Evolutionary conservation across 2,888 invertebrate genomes (phyloP).

Genomic region (Aphidoletes aphidimyza): DNA sequence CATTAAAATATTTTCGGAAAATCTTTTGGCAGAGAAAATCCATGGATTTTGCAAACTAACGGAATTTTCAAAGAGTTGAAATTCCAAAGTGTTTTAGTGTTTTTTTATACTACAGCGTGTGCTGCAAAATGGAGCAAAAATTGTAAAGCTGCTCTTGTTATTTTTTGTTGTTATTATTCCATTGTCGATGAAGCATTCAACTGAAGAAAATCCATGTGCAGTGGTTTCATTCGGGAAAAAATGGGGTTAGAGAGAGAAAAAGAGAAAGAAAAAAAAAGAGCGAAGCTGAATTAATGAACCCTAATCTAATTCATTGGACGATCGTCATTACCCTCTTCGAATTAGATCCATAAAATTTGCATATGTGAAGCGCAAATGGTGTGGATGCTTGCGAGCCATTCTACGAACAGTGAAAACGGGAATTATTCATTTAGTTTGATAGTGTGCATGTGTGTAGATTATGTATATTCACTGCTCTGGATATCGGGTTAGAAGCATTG

Average conservation of each 20-base stretch:
- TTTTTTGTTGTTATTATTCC: background rate
- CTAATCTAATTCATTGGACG: conserved; percentile 52
- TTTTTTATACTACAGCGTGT: background rate
- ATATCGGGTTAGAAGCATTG: background rate
- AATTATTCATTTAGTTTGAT: conserved; percentile 3
- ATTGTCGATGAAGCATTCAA: background rate
- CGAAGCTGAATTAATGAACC: conserved; percentile 51
- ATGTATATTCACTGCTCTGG: too few relatives aligned
- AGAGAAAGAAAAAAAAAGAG: background rate
- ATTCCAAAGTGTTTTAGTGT: conserved; percentile 5
- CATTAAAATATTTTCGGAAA: conserved; percentile 29
- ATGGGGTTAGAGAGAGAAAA: background rate
- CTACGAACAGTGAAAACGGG: too few relatives aligned
- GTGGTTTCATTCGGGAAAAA: background rate
- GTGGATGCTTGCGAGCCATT: background rate
- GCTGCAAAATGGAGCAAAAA: conserved; percentile 12
- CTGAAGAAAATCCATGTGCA: conserved; percentile 11
- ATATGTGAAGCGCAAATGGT: conserved; percentile 34
- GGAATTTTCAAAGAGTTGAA: conserved; percentile 10
- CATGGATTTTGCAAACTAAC: conserved; percentile 4
- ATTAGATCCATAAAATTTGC: conserved; percentile 53
- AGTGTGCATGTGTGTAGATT: background rate
- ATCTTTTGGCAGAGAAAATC: background rate
- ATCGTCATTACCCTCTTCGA: conserved; percentile 53
- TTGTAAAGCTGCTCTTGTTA: background rate